These are phyloP conservation scores for Leptarthrus brevirostris DNA, from an alignment of 2,888 invertebrate species.

Conservation along the genomic window DNA sequence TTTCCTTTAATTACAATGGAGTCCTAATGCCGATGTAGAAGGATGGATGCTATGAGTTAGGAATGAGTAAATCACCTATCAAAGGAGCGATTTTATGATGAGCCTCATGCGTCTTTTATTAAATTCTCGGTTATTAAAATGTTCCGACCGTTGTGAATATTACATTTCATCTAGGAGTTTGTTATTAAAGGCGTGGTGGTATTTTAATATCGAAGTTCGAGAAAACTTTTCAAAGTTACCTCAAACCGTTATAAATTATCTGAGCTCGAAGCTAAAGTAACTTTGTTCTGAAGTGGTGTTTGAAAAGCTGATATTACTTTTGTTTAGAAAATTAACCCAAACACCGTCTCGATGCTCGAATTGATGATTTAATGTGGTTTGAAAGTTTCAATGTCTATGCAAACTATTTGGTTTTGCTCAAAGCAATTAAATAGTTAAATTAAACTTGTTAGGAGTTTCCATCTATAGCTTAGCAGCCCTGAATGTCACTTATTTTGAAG, in stretches of 20 bases:
- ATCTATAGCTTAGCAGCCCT: too few species aligned
- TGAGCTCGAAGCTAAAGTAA: slow-evolving; percentile 24
- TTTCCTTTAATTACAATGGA: slow-evolving; percentile 22
- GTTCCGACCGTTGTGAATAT: slow-evolving; percentile 33
- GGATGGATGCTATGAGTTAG: not conserved
- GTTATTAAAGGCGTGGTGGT: not conserved
- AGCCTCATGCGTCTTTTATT: slow-evolving; percentile 40
- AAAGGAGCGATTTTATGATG: slow-evolving; percentile 37
- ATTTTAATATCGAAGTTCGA: slow-evolving; percentile 35
- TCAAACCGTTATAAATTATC: slow-evolving; percentile 33
- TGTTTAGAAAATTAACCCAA: too few species aligned
- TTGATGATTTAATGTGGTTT: too few species aligned
- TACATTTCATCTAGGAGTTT: not conserved
- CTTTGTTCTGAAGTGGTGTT: not conserved
- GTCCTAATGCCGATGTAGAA: slow-evolving; percentile 19
- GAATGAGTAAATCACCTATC: slow-evolving; percentile 38
- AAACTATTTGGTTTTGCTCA: too few species aligned
- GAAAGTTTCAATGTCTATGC: too few species aligned
- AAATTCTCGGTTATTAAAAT: slow-evolving; percentile 44
- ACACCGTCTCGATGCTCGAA: too few species aligned
- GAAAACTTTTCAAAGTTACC: slow-evolving; percentile 40
- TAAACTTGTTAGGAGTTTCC: too few species aligned
- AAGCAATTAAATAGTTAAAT: too few species aligned
- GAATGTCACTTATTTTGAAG: too few species aligned
- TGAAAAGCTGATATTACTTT: too few species aligned